Base-by-base conservation (phyloP, 1,140 invertebrate genomes). In the Drosophila watanabei region DNA sequence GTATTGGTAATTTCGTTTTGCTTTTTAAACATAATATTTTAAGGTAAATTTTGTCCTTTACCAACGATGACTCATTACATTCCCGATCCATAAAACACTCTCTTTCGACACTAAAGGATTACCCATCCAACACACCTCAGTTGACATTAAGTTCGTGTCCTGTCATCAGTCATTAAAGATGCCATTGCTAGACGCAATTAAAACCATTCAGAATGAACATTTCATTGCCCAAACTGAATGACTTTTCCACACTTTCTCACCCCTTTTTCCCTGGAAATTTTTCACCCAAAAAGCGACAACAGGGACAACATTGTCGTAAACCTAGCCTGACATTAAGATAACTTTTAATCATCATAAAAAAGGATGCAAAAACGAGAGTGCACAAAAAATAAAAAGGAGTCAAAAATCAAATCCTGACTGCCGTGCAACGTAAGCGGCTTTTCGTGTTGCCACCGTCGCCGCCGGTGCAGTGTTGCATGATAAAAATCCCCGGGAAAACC, bases 341-440 rank as follows among this genome's bases (percentile, higher is more conserved):
- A 89, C 85, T 90, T 88, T 88, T 88, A 88, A 89, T 89, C 85
- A 82, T 85, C 85, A 77, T 85, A 88, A 88, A 84, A 80, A 88
- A 79, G 46, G 24, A 43, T 35, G 43, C 56, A 69, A 69, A 69
- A 77, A 69, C 51, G 46, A 68, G 28, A 66, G 48, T 56, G 56
- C 59, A 71, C 54, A 33, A 75, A 75, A 48, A 63, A n/a, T n/a
- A n/a, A 33, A 56, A 54, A 48, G 14, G 58, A 63, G 56, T 28
- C 64, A 60, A 51, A 57, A 78, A 79, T 79, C 71, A 73, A 73
- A 73, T 79, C 54, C 54, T 37, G 18, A 30, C 9, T 39, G n/a
- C 37, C 9, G 54, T 73, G 85, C 84, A 71, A 68, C 85, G 78
- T 89, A 88, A 88, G 85, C 85, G 81, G 85, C 81, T 88, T 88